Conservation (phyloP, 2,113 vertebrate species). For the Oreochromis tanganicae region DNA sequence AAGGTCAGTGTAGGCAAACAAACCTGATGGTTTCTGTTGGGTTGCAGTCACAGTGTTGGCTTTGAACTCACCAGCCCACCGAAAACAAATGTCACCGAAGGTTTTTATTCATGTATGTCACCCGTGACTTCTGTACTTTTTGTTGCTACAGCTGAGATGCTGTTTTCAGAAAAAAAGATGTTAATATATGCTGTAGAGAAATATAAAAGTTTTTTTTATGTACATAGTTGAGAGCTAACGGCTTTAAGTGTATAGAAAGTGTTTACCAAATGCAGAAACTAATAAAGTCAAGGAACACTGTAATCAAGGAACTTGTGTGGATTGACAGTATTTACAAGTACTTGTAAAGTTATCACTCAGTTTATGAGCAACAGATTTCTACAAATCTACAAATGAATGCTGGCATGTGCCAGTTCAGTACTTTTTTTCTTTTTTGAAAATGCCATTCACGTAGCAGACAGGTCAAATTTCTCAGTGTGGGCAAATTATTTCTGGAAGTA, state of each 20-base stretch:
- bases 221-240: background rate
- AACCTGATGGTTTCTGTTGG: background rate
- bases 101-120: background rate
- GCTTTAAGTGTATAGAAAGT: background rate
- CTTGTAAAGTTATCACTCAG: background rate
- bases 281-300: background rate
- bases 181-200: background rate
- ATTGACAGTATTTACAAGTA: background rate
- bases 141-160: background rate
- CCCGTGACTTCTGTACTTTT: background rate
- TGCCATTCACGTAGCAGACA: background rate
- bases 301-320: background rate
- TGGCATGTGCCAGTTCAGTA: background rate
- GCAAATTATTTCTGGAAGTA: background rate
- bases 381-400: background rate
- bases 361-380: background rate
- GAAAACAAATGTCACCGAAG: background rate
- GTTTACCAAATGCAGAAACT: background rate
- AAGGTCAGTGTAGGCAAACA: constrained; percentile 30
- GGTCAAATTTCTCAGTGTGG: background rate
- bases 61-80: background rate
- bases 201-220: background rate
- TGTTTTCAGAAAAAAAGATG: background rate
- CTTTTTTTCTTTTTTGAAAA: background rate
- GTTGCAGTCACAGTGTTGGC: background rate